phyloP scores from a whole-genome alignment of 2,888 invertebrate genomes.

The Cecidostiba fungosa region DNA sequence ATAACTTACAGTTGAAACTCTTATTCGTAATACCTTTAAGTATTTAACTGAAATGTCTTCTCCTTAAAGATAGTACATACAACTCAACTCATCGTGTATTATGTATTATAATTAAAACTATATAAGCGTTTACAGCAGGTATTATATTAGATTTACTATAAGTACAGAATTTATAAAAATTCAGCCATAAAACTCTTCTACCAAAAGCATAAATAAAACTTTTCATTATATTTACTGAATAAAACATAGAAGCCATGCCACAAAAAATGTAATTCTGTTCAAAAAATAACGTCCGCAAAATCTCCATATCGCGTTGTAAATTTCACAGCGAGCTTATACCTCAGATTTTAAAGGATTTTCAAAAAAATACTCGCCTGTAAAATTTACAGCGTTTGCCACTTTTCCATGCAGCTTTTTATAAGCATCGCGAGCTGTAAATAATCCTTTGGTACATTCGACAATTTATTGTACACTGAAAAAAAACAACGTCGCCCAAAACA shows the following conservation, averaged over 20 bases:
- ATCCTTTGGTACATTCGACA: conserved; percentile 15
- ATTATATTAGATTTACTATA: too few relatives aligned
- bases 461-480: conserved; percentile 11
- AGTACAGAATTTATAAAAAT: not conserved
- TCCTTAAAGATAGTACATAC: not conserved
- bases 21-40: not conserved
- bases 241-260: not conserved
- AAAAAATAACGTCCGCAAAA: conserved; percentile 42
- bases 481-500: not conserved
- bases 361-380: conserved; percentile 27
- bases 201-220: not conserved
- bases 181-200: not conserved
- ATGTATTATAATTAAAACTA: too few relatives aligned
- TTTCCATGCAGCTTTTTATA: conserved; percentile 21
- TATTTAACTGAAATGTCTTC: not conserved
- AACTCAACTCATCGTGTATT: too few relatives aligned
- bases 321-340: conserved; percentile 23
- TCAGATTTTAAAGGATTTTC: conserved; percentile 43
- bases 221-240: conserved; percentile 32
- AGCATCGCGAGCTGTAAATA: conserved; percentile 39
- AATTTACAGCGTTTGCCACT: conserved; percentile 21
- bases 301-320: conserved; percentile 42
- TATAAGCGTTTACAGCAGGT: too few relatives aligned
- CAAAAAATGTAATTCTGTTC: conserved; percentile 34
- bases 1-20: not conserved